Conservation (phyloP, 2,888 invertebrate genomes). For the Apeira syringaria region DNA sequence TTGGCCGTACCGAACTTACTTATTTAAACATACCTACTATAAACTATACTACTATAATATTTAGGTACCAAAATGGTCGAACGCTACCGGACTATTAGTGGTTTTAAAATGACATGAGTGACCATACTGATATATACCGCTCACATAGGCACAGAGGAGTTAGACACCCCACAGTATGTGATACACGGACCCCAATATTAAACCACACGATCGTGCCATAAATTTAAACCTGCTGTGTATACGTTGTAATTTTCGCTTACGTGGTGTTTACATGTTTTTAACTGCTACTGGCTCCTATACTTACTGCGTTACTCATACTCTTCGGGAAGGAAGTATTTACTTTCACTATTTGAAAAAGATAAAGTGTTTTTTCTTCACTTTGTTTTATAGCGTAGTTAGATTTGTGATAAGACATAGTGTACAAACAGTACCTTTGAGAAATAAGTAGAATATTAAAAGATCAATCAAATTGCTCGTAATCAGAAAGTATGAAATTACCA, state of each 20-base stretch:
- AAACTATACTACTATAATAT: too few relatives aligned
- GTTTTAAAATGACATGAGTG: too few relatives aligned
- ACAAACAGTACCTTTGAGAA: too few relatives aligned
- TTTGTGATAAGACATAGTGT: too few relatives aligned
- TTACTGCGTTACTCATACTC: slow-evolving; percentile 7
- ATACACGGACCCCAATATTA: slow-evolving; percentile 76
- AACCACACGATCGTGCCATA: slow-evolving; percentile 73
- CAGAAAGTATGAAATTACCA: too few relatives aligned
- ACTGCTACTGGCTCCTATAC: slow-evolving; percentile 36
- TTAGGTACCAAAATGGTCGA: too few relatives aligned
- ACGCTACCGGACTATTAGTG: too few relatives aligned
- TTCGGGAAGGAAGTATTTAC: neutral
- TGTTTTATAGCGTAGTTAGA: too few relatives aligned
- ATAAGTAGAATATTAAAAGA: too few relatives aligned
- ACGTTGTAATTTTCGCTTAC: slow-evolving; percentile 63
- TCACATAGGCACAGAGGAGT: slow-evolving; percentile 46
- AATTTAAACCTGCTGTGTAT: slow-evolving; percentile 64
- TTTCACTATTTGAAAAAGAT: slow-evolving; percentile 7
- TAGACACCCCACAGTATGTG: slow-evolving; percentile 65
- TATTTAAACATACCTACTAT: too few relatives aligned
- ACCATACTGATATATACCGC: neutral
- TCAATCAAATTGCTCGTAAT: too few relatives aligned
- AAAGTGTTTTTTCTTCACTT: slow-evolving; percentile 1
- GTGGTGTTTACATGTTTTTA: slow-evolving; percentile 64
- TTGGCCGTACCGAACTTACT: too few relatives aligned